A percentile compares a stretch with the other conserved stretches of the same genome.
Evolutionary conservation across 1,140 invertebrate genomes (phyloP).

Genomic region (Mactra quadrangularis): DNA sequence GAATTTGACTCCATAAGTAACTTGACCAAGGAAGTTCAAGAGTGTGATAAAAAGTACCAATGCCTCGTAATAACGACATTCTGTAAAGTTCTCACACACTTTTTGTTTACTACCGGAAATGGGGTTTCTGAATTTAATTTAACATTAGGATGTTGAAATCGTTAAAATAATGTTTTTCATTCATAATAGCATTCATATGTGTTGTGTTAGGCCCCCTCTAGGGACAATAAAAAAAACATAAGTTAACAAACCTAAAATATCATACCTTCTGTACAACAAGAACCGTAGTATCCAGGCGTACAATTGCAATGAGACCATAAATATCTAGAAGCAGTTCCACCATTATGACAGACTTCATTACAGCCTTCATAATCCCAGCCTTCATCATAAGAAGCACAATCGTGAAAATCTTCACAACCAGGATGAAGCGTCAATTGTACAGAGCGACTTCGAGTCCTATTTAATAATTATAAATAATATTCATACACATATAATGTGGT

Average conservation of each 20-base stretch:
- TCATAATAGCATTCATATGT: no score
- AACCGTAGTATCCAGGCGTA: neutral
- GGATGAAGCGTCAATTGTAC: conserved; percentile 4
- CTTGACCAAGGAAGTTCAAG: neutral
- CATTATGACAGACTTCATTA: conserved; percentile 33
- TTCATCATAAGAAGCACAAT: conserved; percentile 28
- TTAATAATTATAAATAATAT: no score
- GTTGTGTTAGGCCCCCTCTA: no score
- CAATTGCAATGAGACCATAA: neutral
- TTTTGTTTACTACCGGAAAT: neutral
- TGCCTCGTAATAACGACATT: neutral
- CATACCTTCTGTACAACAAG: conserved; percentile 22
- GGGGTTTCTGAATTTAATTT: neutral
- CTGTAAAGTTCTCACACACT: neutral
- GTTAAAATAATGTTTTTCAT: no score
- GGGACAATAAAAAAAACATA: no score
- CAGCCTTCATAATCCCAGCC: conserved; percentile 7
- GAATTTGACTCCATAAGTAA: neutral
- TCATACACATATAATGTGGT: no score
- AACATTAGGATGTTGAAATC: no score
- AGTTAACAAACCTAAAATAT: no score
- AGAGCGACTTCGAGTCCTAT: conserved; percentile 12
- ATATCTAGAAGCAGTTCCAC: neutral
- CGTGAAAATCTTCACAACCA: conserved; percentile 24
- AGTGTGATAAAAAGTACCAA: neutral